Evolutionary conservation across 2,888 invertebrate species (phyloP).

Genomic region (Chrysina gloriosa): DNA sequence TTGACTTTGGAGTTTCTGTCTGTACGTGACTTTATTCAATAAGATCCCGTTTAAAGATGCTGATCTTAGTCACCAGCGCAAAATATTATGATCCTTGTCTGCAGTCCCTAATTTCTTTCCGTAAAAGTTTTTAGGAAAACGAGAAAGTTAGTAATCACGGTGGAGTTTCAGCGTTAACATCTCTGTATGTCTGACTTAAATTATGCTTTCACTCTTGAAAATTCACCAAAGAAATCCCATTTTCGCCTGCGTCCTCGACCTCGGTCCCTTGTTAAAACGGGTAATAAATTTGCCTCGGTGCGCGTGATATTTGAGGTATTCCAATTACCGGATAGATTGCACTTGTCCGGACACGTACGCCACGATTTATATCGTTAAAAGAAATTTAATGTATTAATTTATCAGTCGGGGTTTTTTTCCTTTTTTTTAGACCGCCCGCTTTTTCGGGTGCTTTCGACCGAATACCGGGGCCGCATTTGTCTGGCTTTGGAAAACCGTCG

Average conservation of each 20-base stretch:
- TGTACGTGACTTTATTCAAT: too few species aligned
- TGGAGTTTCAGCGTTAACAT: too few species aligned
- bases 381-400: slow-evolving; percentile 38
- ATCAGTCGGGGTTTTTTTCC: slow-evolving; percentile 18
- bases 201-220: too few species aligned
- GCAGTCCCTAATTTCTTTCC: too few species aligned
- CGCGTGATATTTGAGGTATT: slow-evolving; percentile 25
- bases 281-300: slow-evolving; percentile 7
- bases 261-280: background rate
- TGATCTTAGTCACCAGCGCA: too few species aligned
- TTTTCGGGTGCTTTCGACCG: background rate
- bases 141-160: too few species aligned
- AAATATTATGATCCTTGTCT: too few species aligned
- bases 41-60: too few species aligned
- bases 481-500: slow-evolving; percentile 17
- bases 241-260: background rate
- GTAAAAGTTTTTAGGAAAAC: too few species aligned
- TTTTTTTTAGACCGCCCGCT: slow-evolving; percentile 5
- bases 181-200: too few species aligned
- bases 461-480: slow-evolving; percentile 13
- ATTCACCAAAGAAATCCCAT: background rate
- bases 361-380: slow-evolving; percentile 35
- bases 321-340: slow-evolving; percentile 34
- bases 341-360: slow-evolving; percentile 27
- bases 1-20: too few species aligned